Conservation (phyloP, 2,113 vertebrate species). For the Mystacornis crossleyi region DNA sequence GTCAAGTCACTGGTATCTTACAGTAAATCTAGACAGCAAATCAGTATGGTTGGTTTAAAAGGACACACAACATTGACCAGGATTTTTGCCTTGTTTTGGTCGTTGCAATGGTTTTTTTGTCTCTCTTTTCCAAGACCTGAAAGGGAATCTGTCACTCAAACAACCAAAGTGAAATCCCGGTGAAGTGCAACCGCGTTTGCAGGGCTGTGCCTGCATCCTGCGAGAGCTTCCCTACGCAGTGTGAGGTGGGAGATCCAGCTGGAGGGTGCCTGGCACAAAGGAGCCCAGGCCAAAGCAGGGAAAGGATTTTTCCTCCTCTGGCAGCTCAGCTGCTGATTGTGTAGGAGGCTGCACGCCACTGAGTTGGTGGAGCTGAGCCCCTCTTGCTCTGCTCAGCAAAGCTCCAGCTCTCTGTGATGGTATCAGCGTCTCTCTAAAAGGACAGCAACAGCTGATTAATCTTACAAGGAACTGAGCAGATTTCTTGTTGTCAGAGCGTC, state of each 20-base stretch:
- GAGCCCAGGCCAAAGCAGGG: background rate
- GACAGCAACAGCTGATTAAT: background rate
- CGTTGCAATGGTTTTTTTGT: background rate
- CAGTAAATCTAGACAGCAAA: background rate
- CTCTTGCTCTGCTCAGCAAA: background rate
- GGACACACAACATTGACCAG: background rate
- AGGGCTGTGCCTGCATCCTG: background rate
- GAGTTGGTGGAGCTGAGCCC: background rate
- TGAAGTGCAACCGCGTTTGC: rapidly evolving
- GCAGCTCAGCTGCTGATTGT: background rate
- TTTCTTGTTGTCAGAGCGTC: background rate
- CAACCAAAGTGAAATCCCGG: background rate
- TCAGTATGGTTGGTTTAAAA: background rate
- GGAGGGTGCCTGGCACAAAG: background rate
- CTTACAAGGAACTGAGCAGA: background rate
- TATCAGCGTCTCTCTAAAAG: background rate
- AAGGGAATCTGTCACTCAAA: background rate
- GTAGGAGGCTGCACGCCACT: background rate
- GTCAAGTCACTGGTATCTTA: background rate
- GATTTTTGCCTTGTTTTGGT: background rate
- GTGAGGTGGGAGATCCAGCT: background rate
- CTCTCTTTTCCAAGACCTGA: background rate
- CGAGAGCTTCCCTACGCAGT: background rate
- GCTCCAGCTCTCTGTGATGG: background rate
- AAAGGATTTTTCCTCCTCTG: background rate